Evolutionary conservation across 1,140 invertebrate genomes (phyloP).

Genomic region (Drosophila tropicalis): DNA sequence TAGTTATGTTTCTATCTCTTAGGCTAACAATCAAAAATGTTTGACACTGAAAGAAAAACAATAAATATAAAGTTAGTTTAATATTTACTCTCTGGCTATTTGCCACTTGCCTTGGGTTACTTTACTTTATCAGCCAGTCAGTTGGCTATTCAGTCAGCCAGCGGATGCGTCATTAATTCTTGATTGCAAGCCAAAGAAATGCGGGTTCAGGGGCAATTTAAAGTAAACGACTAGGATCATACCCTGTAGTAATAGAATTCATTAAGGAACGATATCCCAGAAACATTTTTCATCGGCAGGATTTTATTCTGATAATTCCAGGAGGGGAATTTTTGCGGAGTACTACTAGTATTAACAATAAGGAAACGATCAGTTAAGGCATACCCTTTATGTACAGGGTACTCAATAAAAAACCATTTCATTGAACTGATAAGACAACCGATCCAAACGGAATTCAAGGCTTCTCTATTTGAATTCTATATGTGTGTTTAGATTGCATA

Average conservation of each 20-base stretch:
- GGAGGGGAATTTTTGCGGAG: too few relatives aligned
- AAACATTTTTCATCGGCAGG: too few relatives aligned
- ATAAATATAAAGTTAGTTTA: conserved; percentile 32
- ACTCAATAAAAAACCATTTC: conserved; percentile 41
- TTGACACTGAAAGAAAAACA: conserved; percentile 23
- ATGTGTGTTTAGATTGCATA: conserved; percentile 34
- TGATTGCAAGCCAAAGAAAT: conserved; percentile 39
- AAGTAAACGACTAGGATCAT: neutral
- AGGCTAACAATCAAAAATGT: neutral
- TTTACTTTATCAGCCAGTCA: conserved; percentile 6
- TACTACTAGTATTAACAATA: too few relatives aligned
- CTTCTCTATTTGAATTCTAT: conserved; percentile 25
- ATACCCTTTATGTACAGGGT: neutral
- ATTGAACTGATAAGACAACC: conserved; percentile 71
- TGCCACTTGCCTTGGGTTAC: conserved; percentile 30
- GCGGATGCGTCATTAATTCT: conserved; percentile 38
- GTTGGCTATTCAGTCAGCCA: neutral
- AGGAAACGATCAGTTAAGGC: too few relatives aligned
- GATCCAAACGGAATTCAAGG: conserved; percentile 59
- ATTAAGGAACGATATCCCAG: too few relatives aligned
- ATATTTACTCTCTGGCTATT: conserved; percentile 32
- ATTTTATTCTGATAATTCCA: too few relatives aligned
- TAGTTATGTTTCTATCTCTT: conserved; percentile 32
- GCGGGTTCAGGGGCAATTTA: conserved; percentile 21
- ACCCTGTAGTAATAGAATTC: too few relatives aligned